Base-by-base conservation (phyloP, 2,888 invertebrate species). In the Polylopha cassiicola region DNA sequence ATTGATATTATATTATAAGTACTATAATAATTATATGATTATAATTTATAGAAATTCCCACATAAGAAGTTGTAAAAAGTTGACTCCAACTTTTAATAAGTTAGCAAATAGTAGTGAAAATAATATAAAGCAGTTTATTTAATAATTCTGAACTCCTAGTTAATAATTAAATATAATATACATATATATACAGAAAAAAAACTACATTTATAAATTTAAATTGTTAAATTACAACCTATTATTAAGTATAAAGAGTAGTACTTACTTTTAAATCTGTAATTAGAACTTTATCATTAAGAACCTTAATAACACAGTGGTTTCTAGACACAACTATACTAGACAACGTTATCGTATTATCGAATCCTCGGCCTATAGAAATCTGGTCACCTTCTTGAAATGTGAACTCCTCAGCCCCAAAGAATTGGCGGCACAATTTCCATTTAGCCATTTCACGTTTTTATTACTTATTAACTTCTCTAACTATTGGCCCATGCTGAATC, bases 281-380 rank as follows among this genome's bases (percentile, higher is more conserved):
- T 1, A 68, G 29, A 31, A 73, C 66, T 50, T 65, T 63, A 53
- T 76, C 60, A 21, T 56, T 52, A 43, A 65, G 60, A 5, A 73
- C 57, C 38, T 60, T 50, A 29, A 85, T 49, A 22, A 67, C 45
- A 60, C 84, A 84, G 46, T 85, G 84, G 46, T 72, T 69, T 50
- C 84, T 66, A 5, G 84, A 85, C 55, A 85, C 67, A 4, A 78
- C 74, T 46, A 75, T 61, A 48, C 81, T 80, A 24, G 73, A 57
- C 10, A 84, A 54, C 18, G 62, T 52, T 49, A 85, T 67, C 17
- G 49, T 66, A 49, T 79, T 84, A 22, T 66, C 58, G 6, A 58
- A 27, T 24, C 70, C 73, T 51, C 85, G 59, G 20, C 85, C 85
- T 9, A 85, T 61, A 22, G 77, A 70, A 13, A 77, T 58, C 50